A percentile compares a stretch with the other conserved stretches of the same genome.
Evolutionary conservation across 2,113 vertebrate genomes (phyloP).

Genomic region (Lethenteron reissneri): DNA sequence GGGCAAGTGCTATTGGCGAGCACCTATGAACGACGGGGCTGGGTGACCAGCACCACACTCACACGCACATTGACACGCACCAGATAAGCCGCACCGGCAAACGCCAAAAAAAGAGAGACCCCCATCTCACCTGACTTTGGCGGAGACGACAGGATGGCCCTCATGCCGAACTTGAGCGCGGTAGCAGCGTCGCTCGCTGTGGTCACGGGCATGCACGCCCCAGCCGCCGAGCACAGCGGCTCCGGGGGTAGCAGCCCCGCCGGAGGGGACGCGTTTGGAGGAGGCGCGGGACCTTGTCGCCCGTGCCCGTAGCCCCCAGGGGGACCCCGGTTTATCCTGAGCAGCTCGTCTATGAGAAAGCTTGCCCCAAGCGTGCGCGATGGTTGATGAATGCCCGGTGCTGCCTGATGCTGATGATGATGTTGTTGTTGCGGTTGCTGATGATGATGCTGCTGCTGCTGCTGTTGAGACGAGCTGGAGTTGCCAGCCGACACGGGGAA

Average conservation of each 20-base stretch:
- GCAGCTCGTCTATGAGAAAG: slow-evolving; percentile 69
- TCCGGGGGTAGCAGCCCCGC: slow-evolving; percentile 3
- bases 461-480: too few relatives aligned
- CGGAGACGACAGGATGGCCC: slow-evolving; percentile 64
- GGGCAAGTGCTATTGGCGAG: too few relatives aligned
- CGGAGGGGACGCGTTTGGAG: slow-evolving; percentile 27
- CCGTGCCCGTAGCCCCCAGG: slow-evolving; percentile 31
- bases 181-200: too few relatives aligned
- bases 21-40: too few relatives aligned
- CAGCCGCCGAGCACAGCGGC: neutral
- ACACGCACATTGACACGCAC: too few relatives aligned
- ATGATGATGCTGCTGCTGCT: too few relatives aligned
- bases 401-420: too few relatives aligned
- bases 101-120: neutral
- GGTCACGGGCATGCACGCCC: too few relatives aligned
- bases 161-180: slow-evolving; percentile 75
- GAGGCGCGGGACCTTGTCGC: slow-evolving; percentile 16
- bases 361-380: slow-evolving; percentile 24
- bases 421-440: too few relatives aligned
- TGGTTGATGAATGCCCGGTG: neutral
- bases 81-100: too few relatives aligned
- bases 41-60: too few relatives aligned
- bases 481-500: neutral
- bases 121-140: slow-evolving; percentile 36
- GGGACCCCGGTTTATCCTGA: slow-evolving; percentile 44